Percentiles rank a stretch among this genome's conserved stretches.
Conservation (phyloP, 30 jellyfish, hydroid and myxozoan genomes). For the Cassiopea andromeda region DNA sequence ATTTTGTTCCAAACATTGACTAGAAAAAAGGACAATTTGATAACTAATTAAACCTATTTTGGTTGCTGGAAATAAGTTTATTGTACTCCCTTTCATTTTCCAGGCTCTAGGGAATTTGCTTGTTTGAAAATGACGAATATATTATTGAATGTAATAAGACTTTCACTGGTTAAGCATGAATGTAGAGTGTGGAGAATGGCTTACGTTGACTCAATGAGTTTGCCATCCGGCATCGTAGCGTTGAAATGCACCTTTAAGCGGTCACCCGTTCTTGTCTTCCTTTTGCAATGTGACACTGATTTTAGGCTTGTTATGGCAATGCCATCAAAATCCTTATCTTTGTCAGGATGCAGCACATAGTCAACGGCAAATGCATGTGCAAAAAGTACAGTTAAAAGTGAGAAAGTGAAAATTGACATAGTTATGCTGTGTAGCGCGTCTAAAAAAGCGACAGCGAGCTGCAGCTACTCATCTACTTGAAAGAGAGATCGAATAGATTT, state of each 20-base stretch:
- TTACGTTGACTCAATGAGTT: slow-evolving; percentile 86
- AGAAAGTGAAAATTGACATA: slow-evolving; percentile 5
- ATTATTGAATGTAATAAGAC: not conserved
- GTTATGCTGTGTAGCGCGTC: not conserved
- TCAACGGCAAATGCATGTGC: slow-evolving; percentile 51
- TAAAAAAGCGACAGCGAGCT: not conserved
- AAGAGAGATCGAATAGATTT: slow-evolving; percentile 12
- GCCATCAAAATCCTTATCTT: slow-evolving; percentile 79
- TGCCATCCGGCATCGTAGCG: slow-evolving; percentile 86
- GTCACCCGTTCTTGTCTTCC: slow-evolving; percentile 88
- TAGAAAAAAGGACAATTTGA: too few relatives aligned
- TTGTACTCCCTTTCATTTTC: too few relatives aligned
- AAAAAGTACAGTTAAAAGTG: slow-evolving; percentile 6
- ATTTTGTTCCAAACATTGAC: too few relatives aligned
- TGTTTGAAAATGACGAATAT: not conserved
- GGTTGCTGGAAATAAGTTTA: too few relatives aligned
- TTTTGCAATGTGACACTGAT: slow-evolving; percentile 71
- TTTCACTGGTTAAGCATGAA: not conserved
- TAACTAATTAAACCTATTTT: too few relatives aligned
- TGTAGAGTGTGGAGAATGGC: slow-evolving; percentile 1
- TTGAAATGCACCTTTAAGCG: slow-evolving; percentile 74
- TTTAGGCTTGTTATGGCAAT: slow-evolving; percentile 77
- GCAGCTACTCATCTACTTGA: not conserved
- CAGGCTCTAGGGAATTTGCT: not conserved
- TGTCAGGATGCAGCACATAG: slow-evolving; percentile 55